Conservation (phyloP, 2,113 vertebrate species). For the Silurus asotus region DNA sequence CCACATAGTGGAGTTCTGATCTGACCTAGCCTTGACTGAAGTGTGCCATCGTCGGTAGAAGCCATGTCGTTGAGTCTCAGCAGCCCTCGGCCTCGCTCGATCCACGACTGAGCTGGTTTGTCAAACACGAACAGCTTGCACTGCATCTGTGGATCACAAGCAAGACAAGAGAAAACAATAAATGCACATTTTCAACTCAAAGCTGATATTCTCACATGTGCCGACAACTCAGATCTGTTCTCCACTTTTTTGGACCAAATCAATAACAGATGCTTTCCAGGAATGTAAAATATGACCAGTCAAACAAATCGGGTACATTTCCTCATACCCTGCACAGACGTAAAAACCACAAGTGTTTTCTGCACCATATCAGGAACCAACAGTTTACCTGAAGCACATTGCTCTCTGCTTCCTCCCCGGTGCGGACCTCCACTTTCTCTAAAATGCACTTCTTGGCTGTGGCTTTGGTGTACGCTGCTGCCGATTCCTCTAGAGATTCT, state of each 20-base stretch:
- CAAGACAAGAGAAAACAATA: not conserved
- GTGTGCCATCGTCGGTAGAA: conserved; percentile 87
- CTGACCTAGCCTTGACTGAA: conserved; percentile 93
- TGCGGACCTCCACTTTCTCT: conserved; percentile 96
- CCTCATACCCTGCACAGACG: not conserved
- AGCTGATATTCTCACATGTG: not conserved
- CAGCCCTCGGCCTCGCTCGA: conserved; percentile 92
- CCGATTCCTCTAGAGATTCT: conserved; percentile 94
- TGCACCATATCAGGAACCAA: not conserved
- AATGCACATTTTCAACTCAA: not conserved
- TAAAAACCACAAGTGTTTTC: not conserved
- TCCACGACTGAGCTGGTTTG: conserved; percentile 96
- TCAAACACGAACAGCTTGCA: conserved; percentile 99
- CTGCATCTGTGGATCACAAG: conserved; percentile 80
- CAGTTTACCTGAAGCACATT: conserved; percentile 89
- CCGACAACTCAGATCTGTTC: not conserved
- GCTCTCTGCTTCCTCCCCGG: conserved; percentile 96
- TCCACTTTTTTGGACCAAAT: not conserved
- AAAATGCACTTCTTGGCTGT: conserved; percentile 94
- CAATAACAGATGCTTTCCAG: not conserved
- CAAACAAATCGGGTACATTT: not conserved
- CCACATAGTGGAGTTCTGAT: too few relatives aligned
- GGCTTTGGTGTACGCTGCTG: conserved; percentile 97
- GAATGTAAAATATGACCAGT: not conserved
- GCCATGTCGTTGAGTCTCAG: conserved; percentile 98